Conservation (phyloP, 2,113 vertebrate genomes). For the Octodon degus region DNA sequence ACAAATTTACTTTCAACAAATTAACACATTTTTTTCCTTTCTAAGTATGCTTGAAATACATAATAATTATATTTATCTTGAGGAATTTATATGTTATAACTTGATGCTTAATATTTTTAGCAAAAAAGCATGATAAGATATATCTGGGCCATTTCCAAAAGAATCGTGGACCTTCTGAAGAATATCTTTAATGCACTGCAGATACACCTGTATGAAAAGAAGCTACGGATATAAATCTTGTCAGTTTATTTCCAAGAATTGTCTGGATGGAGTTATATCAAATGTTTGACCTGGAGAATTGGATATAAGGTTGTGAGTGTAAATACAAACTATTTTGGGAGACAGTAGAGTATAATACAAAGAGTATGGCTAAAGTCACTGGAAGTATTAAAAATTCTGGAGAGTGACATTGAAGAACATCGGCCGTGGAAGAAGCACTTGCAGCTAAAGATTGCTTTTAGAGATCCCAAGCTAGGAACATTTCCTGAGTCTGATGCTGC, state of each 20-base stretch:
- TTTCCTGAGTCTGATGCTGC: constrained; percentile 48
- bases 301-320: not conserved
- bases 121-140: not conserved
- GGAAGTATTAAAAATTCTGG: not conserved
- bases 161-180: not conserved
- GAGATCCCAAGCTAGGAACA: constrained; percentile 55
- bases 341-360: not conserved
- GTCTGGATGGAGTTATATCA: not conserved
- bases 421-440: not conserved
- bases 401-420: constrained; percentile 62
- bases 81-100: not conserved
- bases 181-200: not conserved
- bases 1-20: not conserved
- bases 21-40: not conserved
- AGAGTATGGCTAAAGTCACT: not conserved
- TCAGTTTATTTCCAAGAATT: not conserved
- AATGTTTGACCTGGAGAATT: constrained; percentile 14
- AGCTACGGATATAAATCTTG: not conserved
- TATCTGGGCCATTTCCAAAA: not conserved
- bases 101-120: not conserved
- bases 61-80: not conserved
- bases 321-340: constrained; percentile 16
- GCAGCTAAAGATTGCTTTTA: constrained; percentile 68
- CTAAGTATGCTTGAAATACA: not conserved
- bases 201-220: not conserved